Conservation (phyloP, 2,888 invertebrate genomes). For the Orthosia cruda region DNA sequence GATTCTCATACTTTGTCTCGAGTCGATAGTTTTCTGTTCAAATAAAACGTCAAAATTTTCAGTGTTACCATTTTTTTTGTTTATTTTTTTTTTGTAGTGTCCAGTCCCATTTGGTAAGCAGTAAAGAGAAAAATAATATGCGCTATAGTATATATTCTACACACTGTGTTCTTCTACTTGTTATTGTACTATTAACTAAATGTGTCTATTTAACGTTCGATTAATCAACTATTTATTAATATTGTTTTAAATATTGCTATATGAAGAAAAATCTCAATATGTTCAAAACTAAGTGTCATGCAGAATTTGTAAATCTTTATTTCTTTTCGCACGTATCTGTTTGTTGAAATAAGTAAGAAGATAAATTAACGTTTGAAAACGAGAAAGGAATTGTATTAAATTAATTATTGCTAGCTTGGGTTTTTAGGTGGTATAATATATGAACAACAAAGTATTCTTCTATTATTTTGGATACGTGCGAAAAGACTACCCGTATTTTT, state of each 20-base stretch:
- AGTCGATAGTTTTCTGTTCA: constrained; percentile 98
- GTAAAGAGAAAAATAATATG: constrained; percentile 89
- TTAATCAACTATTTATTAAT: constrained; percentile 60
- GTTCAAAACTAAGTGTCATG: constrained; percentile 63
- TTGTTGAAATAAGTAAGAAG: background rate
- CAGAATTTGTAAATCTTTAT: constrained; percentile 37
- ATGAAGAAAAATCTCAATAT: constrained; percentile 43
- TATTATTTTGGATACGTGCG: constrained; percentile 5
- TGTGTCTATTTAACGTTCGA: constrained; percentile 53
- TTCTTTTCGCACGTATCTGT: constrained; percentile 20
- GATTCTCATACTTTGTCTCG: constrained; percentile 99
- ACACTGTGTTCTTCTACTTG: constrained; percentile 67
- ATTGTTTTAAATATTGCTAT: constrained; percentile 54
- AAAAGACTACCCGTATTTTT: background rate
- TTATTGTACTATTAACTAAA: constrained; percentile 55
- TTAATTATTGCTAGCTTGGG: no score
- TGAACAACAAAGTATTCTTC: no score
- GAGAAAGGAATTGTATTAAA: background rate
- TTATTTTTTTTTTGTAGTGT: constrained; percentile 73
- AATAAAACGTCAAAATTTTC: constrained; percentile 69
- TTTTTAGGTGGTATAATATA: no score
- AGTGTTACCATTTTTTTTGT: constrained; percentile 76
- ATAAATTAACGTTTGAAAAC: background rate
- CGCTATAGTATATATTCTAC: constrained; percentile 84
- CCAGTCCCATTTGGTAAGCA: constrained; percentile 90